Evolutionary conservation across 2,888 invertebrate species (phyloP), one percentile per base, ranked within the genome.

Genomic region (Phasia obesa): DNA sequence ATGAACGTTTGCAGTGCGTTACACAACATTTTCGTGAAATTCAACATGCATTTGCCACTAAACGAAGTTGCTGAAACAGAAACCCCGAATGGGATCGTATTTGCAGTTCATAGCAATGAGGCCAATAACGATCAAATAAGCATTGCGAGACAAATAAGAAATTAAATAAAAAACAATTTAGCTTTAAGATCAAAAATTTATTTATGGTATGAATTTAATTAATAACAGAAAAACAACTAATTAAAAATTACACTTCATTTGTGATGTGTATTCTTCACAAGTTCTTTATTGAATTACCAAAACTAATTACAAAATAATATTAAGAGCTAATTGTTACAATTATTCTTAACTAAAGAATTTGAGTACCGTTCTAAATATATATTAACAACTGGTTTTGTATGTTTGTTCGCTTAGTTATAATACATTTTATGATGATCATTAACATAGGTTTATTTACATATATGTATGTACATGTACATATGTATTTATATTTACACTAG

Each of bases 1-100:
- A 57, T 70, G 55, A 81, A 64, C 49, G 57, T 57, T 49, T 75
- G 75, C 57, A 70, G 75, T 31, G 75, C 75, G n/a, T 51, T 70
- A 27, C 80, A 81, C 42, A 81, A 81, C 49, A 70, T 75, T 47
- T 74, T 69, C 13, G 27, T 79, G 19, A 31, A 62, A 15, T 60
- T 60, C 38, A 69, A 69, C 19, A 55, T 51, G 21, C 60, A 69
- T 31, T 23, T 67, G 53, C 70, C 60, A 44, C 21, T n/a, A 53
- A n/a, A 42, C 53, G 53, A 55, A 44, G 25, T 64, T 53, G 55
- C 27, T 42, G 53, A 74, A n/a, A 49, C 70, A 70, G 70, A 70
- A 70, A 70, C 47, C 23, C 55, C 59, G 19, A 70, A 70, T 59
- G 71, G 59, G 17, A 57, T 55, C 23, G 17, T n/a, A 21, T 15